Evolutionary conservation across 2,888 invertebrate species (phyloP).

Genomic region (Erebia ligea): DNA sequence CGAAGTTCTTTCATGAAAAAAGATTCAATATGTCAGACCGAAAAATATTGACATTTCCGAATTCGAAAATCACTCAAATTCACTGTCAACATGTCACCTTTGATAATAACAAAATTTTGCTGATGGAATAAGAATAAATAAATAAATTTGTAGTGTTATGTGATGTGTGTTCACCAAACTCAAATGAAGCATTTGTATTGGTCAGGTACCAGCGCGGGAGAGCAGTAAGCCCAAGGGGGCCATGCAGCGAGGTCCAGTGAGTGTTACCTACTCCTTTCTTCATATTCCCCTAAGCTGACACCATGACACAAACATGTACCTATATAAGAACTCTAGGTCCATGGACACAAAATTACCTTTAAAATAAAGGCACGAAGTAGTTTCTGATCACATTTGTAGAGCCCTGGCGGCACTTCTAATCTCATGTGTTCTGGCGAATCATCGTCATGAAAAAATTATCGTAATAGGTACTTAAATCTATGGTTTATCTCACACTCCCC

Average conservation of each 20-base stretch:
- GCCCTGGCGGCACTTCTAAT: too few species aligned
- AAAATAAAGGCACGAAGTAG: too few species aligned
- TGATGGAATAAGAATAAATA: neutral
- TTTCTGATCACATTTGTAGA: too few species aligned
- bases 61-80: slow-evolving; percentile 19
- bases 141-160: neutral
- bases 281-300: too few species aligned
- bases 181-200: slow-evolving; percentile 11
- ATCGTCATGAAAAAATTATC: too few species aligned
- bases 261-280: slow-evolving; percentile 41
- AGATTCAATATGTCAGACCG: neutral
- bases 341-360: too few species aligned
- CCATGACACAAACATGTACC: too few species aligned
- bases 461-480: too few species aligned
- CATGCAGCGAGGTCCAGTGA: slow-evolving; percentile 59
- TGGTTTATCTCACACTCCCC: too few species aligned
- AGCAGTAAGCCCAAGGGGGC: slow-evolving; percentile 55
- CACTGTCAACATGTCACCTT: slow-evolving; percentile 33
- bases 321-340: too few species aligned
- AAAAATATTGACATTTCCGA: slow-evolving; percentile 5
- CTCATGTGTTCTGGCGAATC: too few species aligned
- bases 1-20: too few species aligned
- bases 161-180: neutral
- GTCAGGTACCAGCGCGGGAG: slow-evolving; percentile 54
- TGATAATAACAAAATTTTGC: neutral